Base-by-base conservation (phyloP, 2,797 vertebrate genomes). In the Sebastes miniatus region DNA sequence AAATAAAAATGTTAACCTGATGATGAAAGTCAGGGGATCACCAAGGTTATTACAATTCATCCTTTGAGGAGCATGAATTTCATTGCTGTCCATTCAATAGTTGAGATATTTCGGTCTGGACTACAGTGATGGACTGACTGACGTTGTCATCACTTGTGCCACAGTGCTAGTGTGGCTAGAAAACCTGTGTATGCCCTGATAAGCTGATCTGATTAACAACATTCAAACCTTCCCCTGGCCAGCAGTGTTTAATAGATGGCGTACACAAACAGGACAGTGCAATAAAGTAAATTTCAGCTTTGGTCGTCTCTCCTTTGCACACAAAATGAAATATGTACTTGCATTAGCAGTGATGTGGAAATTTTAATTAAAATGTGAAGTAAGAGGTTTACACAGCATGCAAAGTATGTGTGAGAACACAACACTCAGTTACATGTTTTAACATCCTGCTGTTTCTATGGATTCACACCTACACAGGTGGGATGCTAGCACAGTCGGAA, bases 381-480 rank as follows among this genome's bases (percentile, higher is more conserved):
- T 18, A 3, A 34, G 16, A 39, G 6, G 25, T 57, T 58, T 54
- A 13, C 47, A 71, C 43, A 62, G 27, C 16, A 12, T 27, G 43
- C 2, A 2, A 14, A 62, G 27, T 24, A 16, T 10, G 43, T 56
- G 61, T 39, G 39, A 43, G 9, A 47, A 52, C 50, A 52, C 50
- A 52, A 52, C 50, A 52, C 50, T 52, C 22, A 20, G 13, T 70
- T 27, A 7, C 6, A n/a, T 20, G 16, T 75, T 56, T 64, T 52
- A 31, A 22, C 47, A 56, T 16, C 31, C 22, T 34, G 61, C 43
- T 36, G 54, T 47, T 56, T 71, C 31, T 47, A 34, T 58, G 73
- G n/a, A 13, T 68, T 80, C 57, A 72, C 77, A 69, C 77, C 67
- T 47, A 22, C 62, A 62, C 57, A 36, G 18, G 54, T 36, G 47